Evolutionary conservation across 2,888 invertebrate genomes (phyloP).

Genomic region (Zygogramma bicolorata): DNA sequence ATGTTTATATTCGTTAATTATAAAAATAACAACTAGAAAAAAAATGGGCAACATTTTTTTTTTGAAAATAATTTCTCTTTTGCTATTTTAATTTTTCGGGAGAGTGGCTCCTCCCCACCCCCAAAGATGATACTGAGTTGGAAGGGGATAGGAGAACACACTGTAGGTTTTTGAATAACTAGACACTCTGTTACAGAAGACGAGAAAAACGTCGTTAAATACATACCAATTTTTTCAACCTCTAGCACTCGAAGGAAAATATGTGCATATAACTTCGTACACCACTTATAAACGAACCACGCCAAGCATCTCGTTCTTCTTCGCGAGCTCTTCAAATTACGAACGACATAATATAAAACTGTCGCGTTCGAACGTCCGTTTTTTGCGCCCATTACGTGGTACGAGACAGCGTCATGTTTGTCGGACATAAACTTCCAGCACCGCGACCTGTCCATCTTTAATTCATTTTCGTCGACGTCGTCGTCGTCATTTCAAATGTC

Average conservation of each 20-base stretch:
- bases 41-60: too few relatives aligned
- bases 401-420: conserved; percentile 30
- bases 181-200: too few relatives aligned
- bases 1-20: too few relatives aligned
- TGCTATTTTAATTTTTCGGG: too few relatives aligned
- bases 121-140: too few relatives aligned
- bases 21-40: too few relatives aligned
- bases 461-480: conserved; percentile 20
- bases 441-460: conserved; percentile 18
- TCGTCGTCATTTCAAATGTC: background rate
- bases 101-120: too few relatives aligned
- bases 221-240: background rate
- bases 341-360: conserved; percentile 1
- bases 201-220: background rate
- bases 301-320: background rate
- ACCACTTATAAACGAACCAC: background rate
- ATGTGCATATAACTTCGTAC: background rate
- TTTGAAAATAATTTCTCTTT: too few relatives aligned
- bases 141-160: too few relatives aligned
- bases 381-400: background rate
- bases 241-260: background rate
- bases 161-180: too few relatives aligned
- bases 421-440: conserved; percentile 15
- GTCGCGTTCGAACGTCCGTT: background rate
- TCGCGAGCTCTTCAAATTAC: background rate